phyloP scores from a whole-genome alignment of 2,888 invertebrate species.

The Lysandra coridon region DNA sequence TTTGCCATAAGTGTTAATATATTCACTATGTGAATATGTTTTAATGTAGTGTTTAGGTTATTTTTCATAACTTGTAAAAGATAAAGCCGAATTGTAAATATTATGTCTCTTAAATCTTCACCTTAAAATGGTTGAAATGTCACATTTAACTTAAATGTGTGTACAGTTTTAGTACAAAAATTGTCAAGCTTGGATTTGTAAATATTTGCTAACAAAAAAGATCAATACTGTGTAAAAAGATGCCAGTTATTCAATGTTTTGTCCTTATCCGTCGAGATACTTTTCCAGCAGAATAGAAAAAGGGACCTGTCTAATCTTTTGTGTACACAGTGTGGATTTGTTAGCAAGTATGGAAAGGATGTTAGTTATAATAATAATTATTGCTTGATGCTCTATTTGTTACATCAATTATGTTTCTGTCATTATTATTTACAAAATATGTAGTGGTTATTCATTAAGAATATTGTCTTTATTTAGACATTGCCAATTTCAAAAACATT shows the following conservation, averaged over 20 bases:
- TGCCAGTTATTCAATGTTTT: neutral
- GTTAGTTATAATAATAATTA: neutral
- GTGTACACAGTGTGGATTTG: neutral
- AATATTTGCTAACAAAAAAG: neutral
- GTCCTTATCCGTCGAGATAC: neutral
- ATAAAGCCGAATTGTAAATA: neutral
- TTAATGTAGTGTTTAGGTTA: neutral
- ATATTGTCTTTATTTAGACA: neutral
- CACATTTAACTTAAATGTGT: neutral
- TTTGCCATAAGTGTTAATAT: neutral
- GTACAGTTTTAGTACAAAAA: neutral
- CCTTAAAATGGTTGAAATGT: neutral
- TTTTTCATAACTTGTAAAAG: neutral
- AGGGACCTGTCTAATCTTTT: neutral
- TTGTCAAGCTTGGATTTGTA: neutral
- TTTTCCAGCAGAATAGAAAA: neutral
- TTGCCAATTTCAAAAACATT: neutral
- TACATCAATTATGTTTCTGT: neutral
- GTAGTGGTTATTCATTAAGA: neutral
- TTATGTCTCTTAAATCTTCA: neutral
- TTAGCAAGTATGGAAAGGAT: neutral
- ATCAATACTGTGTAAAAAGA: neutral
- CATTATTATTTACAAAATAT: neutral
- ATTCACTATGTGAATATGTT: conserved; percentile 18
- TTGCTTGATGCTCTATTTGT: neutral